Evolutionary conservation across 2,888 invertebrate genomes (phyloP).

Genomic region (Caenorhabditis panamensis): DNA sequence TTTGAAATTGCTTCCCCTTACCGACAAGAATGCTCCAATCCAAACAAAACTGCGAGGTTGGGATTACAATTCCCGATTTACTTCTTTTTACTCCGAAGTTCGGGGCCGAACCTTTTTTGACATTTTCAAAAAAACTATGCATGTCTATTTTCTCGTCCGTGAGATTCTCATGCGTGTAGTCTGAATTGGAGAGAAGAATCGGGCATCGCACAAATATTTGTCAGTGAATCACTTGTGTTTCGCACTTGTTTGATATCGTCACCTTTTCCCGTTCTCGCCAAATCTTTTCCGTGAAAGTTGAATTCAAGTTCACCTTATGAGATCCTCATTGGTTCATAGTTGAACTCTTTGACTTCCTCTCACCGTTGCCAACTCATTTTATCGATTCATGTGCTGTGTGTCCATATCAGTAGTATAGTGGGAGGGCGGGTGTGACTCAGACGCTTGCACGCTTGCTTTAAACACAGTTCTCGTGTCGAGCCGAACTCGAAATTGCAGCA

Average conservation of each 20-base stretch:
- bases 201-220: conserved; percentile 46
- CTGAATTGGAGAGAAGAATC: conserved; percentile 22
- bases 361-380: conserved; percentile 16
- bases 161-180: conserved; percentile 22
- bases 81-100: too few species aligned
- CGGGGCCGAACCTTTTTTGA: too few species aligned
- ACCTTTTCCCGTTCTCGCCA: neutral
- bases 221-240: conserved; percentile 42
- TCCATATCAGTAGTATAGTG: conserved; percentile 58
- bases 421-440: conserved; percentile 42
- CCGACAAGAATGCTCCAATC: too few species aligned
- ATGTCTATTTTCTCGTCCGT: neutral
- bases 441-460: conserved; percentile 25
- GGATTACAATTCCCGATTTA: too few species aligned
- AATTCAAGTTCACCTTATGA: too few species aligned
- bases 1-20: too few species aligned
- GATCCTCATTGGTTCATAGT: too few species aligned
- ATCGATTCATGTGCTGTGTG: conserved; percentile 40
- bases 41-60: too few species aligned
- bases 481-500: neutral
- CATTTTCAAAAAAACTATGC: neutral
- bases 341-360: neutral
- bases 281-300: neutral
- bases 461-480: conserved; percentile 30
- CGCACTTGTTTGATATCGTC: conserved; percentile 19